Evolutionary conservation across 1,140 invertebrate species (phyloP), one percentile per base, ranked within the genome.

Genomic region (Dendrolimus punctatus): DNA sequence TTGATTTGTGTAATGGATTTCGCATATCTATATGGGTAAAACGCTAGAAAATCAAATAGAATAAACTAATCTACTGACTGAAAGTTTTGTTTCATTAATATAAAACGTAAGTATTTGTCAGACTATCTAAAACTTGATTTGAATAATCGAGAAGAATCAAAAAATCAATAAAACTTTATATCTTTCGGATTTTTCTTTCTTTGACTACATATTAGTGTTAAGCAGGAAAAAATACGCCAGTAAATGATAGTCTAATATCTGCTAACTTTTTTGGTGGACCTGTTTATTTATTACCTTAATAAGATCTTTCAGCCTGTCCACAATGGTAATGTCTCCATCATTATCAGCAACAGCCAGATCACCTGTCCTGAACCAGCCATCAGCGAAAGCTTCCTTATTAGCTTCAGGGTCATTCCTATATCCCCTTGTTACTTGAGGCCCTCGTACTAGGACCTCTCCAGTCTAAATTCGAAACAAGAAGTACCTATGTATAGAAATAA

Each of bases 281-380:
- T 6, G 8, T 46, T 2, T 47, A 6, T 10, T 4, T 43, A 6
- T 37, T 63, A 74, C 71, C 66, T 96, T 96, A 55, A 95, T 95
- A 5, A 95, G 86, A 73, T 95, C 94, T 62, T 96, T 96, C 6
- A 95, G 62, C 55, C 94, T 81, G 61, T 95, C 95, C 2, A 91
- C 89, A 51, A 96, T 90, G 49, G 81, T 93, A 49, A 95, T 89
- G 44, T 82, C 80, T 5, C 80, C 85, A 5, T 91, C 80, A 4
- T 92, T 78, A 64, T 94, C 91, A 44, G 90, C 90, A 45, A 90
- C 91, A 36, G 88, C 93, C 39, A 95, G 80, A 70, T 95, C 94
- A 5, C 94, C 94, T 39, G 93, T 93, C 66, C 89, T 89, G 4
- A 95, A 75, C 93, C 93, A 96, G 5, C 91, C 92, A 51, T 93